A percentile compares a stretch with the other conserved stretches of the same genome.
phyloP scores from a whole-genome alignment of 2,888 invertebrate species.

The Tetramorium bicarinatum region DNA sequence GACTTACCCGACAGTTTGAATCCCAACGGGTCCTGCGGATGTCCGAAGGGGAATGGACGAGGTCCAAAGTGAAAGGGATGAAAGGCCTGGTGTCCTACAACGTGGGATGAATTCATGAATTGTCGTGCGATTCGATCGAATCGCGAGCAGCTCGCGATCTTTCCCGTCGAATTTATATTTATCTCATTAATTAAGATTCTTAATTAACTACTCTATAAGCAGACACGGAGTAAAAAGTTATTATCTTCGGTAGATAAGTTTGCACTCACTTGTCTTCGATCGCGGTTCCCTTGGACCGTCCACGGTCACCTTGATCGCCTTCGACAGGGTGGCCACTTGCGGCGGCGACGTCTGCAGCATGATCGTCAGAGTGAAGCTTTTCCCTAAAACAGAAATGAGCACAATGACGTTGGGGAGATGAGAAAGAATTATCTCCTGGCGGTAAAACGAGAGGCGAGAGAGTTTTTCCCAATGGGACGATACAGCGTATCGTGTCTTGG shows the following conservation, averaged over 20 bases:
- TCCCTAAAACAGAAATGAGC: constrained; percentile 78
- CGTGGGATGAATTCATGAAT: constrained; percentile 60
- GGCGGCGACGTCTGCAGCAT: constrained; percentile 86
- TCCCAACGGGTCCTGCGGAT: constrained; percentile 93
- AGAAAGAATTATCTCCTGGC: constrained; percentile 70
- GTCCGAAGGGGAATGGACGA: constrained; percentile 89
- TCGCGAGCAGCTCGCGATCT: background rate
- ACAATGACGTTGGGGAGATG: background rate
- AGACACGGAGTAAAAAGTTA: background rate
- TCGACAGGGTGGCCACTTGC: constrained; percentile 83
- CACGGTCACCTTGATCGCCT: constrained; percentile 85
- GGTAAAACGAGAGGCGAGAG: constrained; percentile 62
- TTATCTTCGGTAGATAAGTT: constrained; percentile 71
- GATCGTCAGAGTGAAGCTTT: constrained; percentile 85
- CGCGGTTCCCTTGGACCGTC: constrained; percentile 84
- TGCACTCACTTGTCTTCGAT: constrained; percentile 84
- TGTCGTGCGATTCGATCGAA: background rate
- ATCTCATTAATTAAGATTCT: background rate
- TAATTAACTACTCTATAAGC: background rate
- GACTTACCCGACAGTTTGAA: constrained; percentile 95
- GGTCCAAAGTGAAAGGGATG: constrained; percentile 96
- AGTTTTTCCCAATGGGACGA: constrained; percentile 49
- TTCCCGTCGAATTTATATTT: background rate
- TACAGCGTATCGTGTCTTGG: background rate
- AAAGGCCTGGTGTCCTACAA: constrained; percentile 92